Percentiles rank a stretch among this genome's conserved stretches.
These are phyloP conservation scores for Meteorus colon DNA, from an alignment of 2,888 invertebrate genomes.

Conservation along the genomic window DNA sequence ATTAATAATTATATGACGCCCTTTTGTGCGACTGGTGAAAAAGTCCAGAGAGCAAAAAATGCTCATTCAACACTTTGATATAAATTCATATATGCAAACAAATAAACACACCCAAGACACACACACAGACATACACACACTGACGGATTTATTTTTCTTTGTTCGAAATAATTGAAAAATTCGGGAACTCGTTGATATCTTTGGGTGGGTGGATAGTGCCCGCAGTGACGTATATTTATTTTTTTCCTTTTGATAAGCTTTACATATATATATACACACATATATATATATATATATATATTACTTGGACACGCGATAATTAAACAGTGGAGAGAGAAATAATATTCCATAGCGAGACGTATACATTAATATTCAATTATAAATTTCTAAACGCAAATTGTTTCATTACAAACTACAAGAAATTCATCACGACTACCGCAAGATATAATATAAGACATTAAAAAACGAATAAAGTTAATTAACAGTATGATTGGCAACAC, in stretches of 20 bases:
- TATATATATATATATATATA: slow-evolving; percentile 2
- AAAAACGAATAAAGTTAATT: slow-evolving; percentile 60
- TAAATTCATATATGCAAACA: neutral
- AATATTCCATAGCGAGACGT: slow-evolving; percentile 27
- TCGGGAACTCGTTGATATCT: slow-evolving; percentile 20
- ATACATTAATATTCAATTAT: slow-evolving; percentile 24
- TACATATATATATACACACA: neutral
- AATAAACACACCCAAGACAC: neutral
- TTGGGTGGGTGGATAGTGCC: neutral
- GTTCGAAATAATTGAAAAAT: slow-evolving; percentile 1
- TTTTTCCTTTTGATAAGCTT: slow-evolving; percentile 19
- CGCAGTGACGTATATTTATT: slow-evolving; percentile 7
- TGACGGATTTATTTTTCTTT: neutral
- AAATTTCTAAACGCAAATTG: slow-evolving; percentile 27
- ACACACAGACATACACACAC: neutral
- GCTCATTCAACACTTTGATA: slow-evolving; percentile 8
- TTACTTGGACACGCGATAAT: slow-evolving; percentile 22
- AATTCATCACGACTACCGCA: slow-evolving; percentile 32
- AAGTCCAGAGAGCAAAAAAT: slow-evolving; percentile 15
- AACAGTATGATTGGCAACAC: slow-evolving; percentile 68
- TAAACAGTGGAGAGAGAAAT: slow-evolving; percentile 15
- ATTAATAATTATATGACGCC: slow-evolving; percentile 3
- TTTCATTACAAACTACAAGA: slow-evolving; percentile 32
- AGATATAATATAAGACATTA: slow-evolving; percentile 44
- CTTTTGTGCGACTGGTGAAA: slow-evolving; percentile 7